Evolutionary conservation across 2,888 invertebrate species (phyloP).

Genomic region (Buathra laborator): DNA sequence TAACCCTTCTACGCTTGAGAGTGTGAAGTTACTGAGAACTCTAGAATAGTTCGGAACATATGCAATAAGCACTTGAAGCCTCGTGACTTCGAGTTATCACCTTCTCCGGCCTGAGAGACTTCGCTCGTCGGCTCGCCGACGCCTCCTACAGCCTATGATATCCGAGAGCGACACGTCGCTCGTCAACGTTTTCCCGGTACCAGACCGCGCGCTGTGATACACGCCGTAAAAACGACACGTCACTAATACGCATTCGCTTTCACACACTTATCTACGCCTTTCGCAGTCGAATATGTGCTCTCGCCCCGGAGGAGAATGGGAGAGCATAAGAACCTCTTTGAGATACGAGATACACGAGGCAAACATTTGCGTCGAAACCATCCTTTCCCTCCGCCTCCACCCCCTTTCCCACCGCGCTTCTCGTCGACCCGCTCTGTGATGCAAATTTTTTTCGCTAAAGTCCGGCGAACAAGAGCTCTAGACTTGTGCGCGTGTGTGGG

Average conservation of each 20-base stretch:
- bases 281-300: conserved; percentile 13
- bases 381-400: not conserved
- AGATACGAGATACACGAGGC: conserved; percentile 22
- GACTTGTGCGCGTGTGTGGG: not conserved
- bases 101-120: not conserved
- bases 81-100: conserved; percentile 30
- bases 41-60: not conserved
- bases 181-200: not conserved
- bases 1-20: conserved; percentile 2
- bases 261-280: conserved; percentile 20
- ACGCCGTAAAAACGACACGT: not conserved
- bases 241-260: not conserved
- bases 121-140: not conserved
- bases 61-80: not conserved
- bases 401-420: not conserved
- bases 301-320: not conserved
- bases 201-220: not conserved
- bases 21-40: conserved; percentile 26
- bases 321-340: conserved; percentile 38
- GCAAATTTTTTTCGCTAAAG: conserved; percentile 51
- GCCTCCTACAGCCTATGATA: not conserved
- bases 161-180: not conserved
- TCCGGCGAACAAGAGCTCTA: conserved; percentile 2
- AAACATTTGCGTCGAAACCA: conserved; percentile 48
- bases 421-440: conserved; percentile 33